phyloP scores from a whole-genome alignment of 2,113 vertebrate species.

The Loxodonta africana region DNA sequence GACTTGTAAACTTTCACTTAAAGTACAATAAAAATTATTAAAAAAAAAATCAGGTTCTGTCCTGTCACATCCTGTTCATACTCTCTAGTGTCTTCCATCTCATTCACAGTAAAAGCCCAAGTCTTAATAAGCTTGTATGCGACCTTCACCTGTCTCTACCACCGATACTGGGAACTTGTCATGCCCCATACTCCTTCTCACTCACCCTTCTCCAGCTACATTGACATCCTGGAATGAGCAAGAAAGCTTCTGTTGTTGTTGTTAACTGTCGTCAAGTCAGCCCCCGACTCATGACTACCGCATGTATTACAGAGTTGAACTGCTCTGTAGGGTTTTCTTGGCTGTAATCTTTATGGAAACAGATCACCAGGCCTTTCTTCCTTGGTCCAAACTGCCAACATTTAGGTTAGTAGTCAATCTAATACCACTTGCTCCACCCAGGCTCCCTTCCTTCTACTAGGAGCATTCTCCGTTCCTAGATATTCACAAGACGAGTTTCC shows the following conservation, averaged over 20 bases:
- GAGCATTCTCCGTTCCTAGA: neutral
- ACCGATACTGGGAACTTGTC: neutral
- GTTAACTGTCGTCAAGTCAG: neutral
- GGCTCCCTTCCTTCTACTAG: neutral
- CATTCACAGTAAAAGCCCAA: too few species aligned
- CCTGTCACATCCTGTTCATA: neutral
- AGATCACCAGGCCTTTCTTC: too few species aligned
- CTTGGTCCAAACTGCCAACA: too few species aligned
- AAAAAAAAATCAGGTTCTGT: neutral
- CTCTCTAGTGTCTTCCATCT: rapidly evolving
- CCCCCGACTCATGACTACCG: neutral
- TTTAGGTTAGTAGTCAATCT: too few species aligned
- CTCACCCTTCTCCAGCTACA: neutral
- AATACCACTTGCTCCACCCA: too few species aligned
- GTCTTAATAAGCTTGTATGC: neutral
- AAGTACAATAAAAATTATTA: too few species aligned
- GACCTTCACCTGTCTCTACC: neutral
- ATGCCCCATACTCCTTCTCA: too few species aligned
- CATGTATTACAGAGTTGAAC: too few species aligned
- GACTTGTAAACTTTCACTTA: too few species aligned
- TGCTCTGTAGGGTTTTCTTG: too few species aligned
- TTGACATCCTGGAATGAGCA: rapidly evolving
- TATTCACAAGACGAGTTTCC: neutral
- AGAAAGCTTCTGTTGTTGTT: neutral
- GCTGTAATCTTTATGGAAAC: too few species aligned